Conservation (phyloP, 1,140 invertebrate species). For the Drosophila funebris region DNA sequence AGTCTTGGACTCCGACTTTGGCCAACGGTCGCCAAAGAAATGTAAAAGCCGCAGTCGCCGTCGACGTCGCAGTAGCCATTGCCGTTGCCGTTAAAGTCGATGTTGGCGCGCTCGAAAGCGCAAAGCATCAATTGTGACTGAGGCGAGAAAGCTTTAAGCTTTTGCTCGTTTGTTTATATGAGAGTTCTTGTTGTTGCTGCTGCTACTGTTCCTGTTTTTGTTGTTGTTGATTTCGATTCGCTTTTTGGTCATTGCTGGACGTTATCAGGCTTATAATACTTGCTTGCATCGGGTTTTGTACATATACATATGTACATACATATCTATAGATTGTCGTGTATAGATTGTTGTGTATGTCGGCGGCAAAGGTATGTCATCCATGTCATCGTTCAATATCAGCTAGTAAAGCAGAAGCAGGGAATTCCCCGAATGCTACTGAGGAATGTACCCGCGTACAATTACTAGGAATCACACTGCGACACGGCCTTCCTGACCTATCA, state of each 20-base stretch:
- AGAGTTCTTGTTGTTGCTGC: constrained; percentile 8
- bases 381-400: too few species aligned
- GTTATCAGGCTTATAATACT: too few species aligned
- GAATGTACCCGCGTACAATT: too few species aligned
- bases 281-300: too few species aligned
- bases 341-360: too few species aligned
- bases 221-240: constrained; percentile 53
- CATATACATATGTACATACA: too few species aligned
- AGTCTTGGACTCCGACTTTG: constrained; percentile 42
- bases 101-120: constrained; percentile 2
- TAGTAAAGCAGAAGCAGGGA: too few species aligned
- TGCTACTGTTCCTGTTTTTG: constrained; percentile 4
- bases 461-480: too few species aligned
- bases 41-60: constrained; percentile 54
- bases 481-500: too few species aligned
- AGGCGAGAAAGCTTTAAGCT: constrained; percentile 37
- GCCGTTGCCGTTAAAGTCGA: not conserved
- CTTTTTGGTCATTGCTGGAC: constrained; percentile 69
- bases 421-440: too few species aligned
- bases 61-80: not conserved
- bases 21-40: constrained; percentile 71
- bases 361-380: too few species aligned
- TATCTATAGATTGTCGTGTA: too few species aligned
- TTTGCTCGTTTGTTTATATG: constrained; percentile 31
- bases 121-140: not conserved